Conservation (phyloP, 1,140 invertebrate species). For the Drosophila murphyi region DNA sequence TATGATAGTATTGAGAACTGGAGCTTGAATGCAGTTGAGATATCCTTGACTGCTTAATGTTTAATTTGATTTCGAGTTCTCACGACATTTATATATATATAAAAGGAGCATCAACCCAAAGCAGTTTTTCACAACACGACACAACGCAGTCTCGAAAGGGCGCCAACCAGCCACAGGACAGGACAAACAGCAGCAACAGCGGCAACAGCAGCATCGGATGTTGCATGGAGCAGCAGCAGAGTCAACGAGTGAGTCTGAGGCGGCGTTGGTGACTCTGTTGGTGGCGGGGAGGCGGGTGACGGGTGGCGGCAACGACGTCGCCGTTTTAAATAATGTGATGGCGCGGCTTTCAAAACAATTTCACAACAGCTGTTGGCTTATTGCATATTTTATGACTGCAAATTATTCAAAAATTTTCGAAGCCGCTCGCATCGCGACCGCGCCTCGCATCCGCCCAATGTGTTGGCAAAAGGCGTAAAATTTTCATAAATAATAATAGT, state of each 20-base stretch:
- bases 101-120: slow-evolving; percentile 21
- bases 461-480: slow-evolving; percentile 53
- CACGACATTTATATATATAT: neutral
- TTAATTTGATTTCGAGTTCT: slow-evolving; percentile 59
- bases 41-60: slow-evolving; percentile 63
- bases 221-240: neutral
- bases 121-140: slow-evolving; percentile 12
- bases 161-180: slow-evolving; percentile 15
- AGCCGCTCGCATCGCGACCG: slow-evolving; percentile 59
- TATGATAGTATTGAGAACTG: neutral
- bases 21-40: slow-evolving; percentile 2
- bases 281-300: neutral
- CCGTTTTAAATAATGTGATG: slow-evolving; percentile 84
- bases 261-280: neutral
- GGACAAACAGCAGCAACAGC: neutral
- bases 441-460: slow-evolving; percentile 19
- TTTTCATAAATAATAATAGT: slow-evolving; percentile 63
- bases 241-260: slow-evolving; percentile 8
- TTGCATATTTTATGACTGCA: slow-evolving; percentile 85
- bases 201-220: slow-evolving; percentile 4
- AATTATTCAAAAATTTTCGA: slow-evolving; percentile 84
- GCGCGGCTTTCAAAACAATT: slow-evolving; percentile 85
- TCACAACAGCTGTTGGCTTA: slow-evolving; percentile 84
- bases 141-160: slow-evolving; percentile 21
- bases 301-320: slow-evolving; percentile 23